Percentiles rank a stretch among this genome's conserved stretches.
Conservation (phyloP, 2,113 vertebrate species). For the Scomber japonicus region DNA sequence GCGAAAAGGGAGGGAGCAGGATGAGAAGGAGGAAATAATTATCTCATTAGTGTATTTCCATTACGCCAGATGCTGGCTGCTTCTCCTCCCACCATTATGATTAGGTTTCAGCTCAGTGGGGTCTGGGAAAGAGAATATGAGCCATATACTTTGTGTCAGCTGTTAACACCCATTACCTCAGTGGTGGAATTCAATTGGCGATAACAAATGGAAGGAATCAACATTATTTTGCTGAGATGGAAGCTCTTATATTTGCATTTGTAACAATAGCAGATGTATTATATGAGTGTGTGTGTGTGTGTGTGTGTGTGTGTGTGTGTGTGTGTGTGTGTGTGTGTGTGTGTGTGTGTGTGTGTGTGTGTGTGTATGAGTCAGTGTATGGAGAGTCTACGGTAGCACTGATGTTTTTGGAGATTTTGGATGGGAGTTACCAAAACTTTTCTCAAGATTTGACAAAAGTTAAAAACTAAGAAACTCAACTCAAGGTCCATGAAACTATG, state of each 20-base stretch:
- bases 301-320: too few species aligned
- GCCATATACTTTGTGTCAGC: conserved; percentile 32
- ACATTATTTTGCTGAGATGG: conserved; percentile 14
- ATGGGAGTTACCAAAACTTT: too few species aligned
- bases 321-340: too few species aligned
- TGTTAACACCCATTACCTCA: conserved; percentile 40
- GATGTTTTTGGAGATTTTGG: too few species aligned
- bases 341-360: background rate
- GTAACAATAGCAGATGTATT: background rate
- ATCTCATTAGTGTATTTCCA: conserved; percentile 57
- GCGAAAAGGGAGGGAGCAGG: conserved; percentile 7
- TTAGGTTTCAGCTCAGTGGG: conserved; percentile 37
- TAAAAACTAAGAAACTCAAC: too few species aligned
- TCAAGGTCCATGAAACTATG: too few species aligned
- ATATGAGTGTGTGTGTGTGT: background rate
- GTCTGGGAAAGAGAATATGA: conserved; percentile 16
- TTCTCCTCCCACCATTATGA: conserved; percentile 37
- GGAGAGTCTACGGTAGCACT: background rate
- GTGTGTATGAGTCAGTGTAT: background rate
- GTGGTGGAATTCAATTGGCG: conserved; percentile 25
- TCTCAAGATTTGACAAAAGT: too few species aligned
- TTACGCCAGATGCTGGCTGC: conserved; percentile 34
- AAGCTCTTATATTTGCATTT: background rate
- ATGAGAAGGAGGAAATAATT: conserved; percentile 53
- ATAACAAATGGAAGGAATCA: conserved; percentile 31